Evolutionary conservation across 2,797 vertebrate genomes (phyloP).

Genomic region (Myiotriccus ornatus): DNA sequence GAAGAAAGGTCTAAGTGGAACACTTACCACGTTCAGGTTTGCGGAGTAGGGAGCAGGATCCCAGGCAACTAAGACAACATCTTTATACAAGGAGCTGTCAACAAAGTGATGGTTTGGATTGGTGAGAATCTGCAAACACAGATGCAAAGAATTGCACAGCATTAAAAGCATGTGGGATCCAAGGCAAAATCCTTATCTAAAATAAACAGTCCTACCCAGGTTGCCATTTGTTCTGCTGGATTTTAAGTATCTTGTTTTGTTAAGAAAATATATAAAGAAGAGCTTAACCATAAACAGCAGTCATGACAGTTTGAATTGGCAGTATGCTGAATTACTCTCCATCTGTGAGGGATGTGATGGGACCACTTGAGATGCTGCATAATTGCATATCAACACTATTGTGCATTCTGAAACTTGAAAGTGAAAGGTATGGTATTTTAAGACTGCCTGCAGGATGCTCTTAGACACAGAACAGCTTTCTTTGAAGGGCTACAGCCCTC

Average conservation of each 20-base stretch:
- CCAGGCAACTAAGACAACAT: slow-evolving; percentile 94
- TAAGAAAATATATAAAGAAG: not conserved
- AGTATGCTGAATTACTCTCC: slow-evolving; percentile 28
- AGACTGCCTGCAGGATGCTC: not conserved
- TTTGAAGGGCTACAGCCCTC: not conserved
- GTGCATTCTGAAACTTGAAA: not conserved
- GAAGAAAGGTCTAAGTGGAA: not conserved
- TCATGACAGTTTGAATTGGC: slow-evolving; percentile 10
- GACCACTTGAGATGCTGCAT: not conserved
- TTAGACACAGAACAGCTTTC: not conserved
- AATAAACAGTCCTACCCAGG: not conserved
- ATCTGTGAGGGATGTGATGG: slow-evolving; percentile 15
- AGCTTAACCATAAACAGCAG: slow-evolving; percentile 20
- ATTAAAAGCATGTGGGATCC: not conserved
- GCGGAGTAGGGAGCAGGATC: slow-evolving; percentile 94
- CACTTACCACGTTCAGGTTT: slow-evolving; percentile 88
- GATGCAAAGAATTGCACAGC: not conserved
- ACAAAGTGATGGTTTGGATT: slow-evolving; percentile 90
- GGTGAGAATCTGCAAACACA: slow-evolving; percentile 84
- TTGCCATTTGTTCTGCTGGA: not conserved
- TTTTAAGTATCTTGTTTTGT: slow-evolving; percentile 19
- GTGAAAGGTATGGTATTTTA: not conserved
- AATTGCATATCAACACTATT: not conserved
- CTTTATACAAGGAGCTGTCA: slow-evolving; percentile 91
- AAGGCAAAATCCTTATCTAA: slow-evolving; percentile 11